A percentile compares a stretch with the other conserved stretches of the same genome.
These are phyloP conservation scores for Nesogale talazaci DNA, from an alignment of 2,113 vertebrate species.

Conservation along the genomic window DNA sequence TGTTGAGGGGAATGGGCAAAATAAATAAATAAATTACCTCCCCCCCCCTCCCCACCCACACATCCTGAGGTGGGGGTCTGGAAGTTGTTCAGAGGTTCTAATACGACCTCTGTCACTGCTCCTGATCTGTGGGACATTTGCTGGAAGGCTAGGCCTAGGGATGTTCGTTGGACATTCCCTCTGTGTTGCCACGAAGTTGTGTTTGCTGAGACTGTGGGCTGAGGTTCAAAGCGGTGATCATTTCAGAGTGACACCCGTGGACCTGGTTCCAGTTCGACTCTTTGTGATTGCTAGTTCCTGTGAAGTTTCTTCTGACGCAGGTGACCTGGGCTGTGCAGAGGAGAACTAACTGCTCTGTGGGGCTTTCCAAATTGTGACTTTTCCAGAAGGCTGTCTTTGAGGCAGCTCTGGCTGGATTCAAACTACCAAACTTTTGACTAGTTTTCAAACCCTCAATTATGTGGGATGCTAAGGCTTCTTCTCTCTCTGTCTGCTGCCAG, in stretches of 20 bases:
- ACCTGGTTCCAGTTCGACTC: neutral
- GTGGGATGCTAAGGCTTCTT: neutral
- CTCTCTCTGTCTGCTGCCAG: neutral
- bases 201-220: no score
- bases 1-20: neutral
- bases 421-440: neutral
- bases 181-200: neutral
- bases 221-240: neutral
- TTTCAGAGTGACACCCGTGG: neutral
- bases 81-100: neutral
- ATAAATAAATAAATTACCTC: neutral
- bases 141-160: neutral
- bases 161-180: neutral
- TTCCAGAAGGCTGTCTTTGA: neutral
- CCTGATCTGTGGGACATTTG: neutral
- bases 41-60: no score
- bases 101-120: fast-evolving
- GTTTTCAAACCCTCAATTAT: neutral
- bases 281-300: neutral
- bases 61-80: neutral
- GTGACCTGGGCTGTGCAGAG: neutral
- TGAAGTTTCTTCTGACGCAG: neutral
- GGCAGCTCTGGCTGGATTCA: neutral
- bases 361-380: neutral
- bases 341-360: neutral